Conservation (phyloP, 2,797 vertebrate species). For the Schizopygopsis malacanthus region DNA sequence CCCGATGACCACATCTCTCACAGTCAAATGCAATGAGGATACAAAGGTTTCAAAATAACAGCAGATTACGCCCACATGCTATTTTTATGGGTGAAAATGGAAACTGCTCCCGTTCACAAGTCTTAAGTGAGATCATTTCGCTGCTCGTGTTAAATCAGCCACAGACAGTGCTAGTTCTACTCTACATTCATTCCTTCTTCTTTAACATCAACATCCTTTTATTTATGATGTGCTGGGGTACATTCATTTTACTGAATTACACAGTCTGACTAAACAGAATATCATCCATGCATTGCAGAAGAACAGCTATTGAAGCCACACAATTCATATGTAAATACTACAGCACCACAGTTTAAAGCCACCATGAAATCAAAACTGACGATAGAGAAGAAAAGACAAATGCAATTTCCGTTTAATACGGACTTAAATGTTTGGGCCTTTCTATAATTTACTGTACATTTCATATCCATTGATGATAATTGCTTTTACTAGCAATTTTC, state of each 20-base stretch:
- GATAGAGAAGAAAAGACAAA: background rate
- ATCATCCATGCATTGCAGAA: slow-evolving; percentile 3
- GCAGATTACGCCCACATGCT: slow-evolving; percentile 22
- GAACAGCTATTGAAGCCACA: background rate
- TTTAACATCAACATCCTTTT: background rate
- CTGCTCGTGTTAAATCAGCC: slow-evolving; percentile 30
- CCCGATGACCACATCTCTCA: slow-evolving; percentile 8
- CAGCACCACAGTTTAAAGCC: background rate
- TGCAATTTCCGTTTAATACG: background rate
- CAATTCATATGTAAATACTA: background rate
- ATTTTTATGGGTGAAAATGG: slow-evolving; percentile 23
- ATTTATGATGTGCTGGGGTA: slow-evolving; percentile 16
- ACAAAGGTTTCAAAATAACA: slow-evolving; percentile 48
- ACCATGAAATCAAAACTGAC: background rate
- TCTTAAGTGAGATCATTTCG: slow-evolving; percentile 33
- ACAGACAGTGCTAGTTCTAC: slow-evolving; percentile 23
- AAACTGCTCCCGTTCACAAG: background rate
- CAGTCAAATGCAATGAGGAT: slow-evolving; percentile 8
- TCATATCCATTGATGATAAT: background rate
- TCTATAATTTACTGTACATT: background rate
- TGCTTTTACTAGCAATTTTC: background rate
- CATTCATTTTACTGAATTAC: slow-evolving; percentile 4
- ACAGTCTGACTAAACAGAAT: background rate
- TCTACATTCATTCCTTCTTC: slow-evolving; percentile 9
- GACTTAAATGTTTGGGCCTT: background rate